Evolutionary conservation across 2,888 invertebrate genomes (phyloP).

Genomic region (Orchesellides sinensis): DNA sequence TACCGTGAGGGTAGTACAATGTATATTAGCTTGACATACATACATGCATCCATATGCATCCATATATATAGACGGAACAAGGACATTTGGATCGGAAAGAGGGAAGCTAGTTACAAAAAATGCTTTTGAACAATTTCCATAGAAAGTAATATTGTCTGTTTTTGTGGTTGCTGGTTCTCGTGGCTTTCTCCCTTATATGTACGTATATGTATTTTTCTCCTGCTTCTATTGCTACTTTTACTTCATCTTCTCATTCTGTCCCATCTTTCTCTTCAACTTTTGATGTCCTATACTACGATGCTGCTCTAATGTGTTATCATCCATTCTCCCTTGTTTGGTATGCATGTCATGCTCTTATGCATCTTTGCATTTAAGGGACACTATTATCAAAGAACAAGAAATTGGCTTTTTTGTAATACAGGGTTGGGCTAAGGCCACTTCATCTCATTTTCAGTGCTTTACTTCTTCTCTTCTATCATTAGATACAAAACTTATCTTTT

Average conservation of each 20-base stretch:
- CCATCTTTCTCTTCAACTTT: conserved; percentile 6
- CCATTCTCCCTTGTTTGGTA: conserved; percentile 20
- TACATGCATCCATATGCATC: background rate
- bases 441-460: background rate
- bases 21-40: too few species aligned
- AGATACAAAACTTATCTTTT: background rate
- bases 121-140: conserved; percentile 28
- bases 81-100: conserved; percentile 36
- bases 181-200: conserved; percentile 15
- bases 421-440: background rate
- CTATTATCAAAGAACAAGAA: conserved; percentile 31
- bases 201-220: background rate
- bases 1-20: too few species aligned
- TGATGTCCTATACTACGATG: conserved; percentile 7
- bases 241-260: background rate
- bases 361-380: conserved; percentile 60
- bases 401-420: conserved; percentile 29
- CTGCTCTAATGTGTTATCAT: background rate
- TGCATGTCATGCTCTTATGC: conserved; percentile 54
- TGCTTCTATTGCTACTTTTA: background rate
- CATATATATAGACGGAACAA: background rate
- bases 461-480: background rate
- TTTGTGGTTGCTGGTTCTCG: conserved; percentile 8
- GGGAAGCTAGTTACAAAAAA: conserved; percentile 29
- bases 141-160: conserved; percentile 35